A percentile compares a stretch with the other conserved stretches of the same genome.
These are phyloP conservation scores for Melanostoma scalare DNA, from an alignment of 2,888 invertebrate genomes.

Conservation along the genomic window DNA sequence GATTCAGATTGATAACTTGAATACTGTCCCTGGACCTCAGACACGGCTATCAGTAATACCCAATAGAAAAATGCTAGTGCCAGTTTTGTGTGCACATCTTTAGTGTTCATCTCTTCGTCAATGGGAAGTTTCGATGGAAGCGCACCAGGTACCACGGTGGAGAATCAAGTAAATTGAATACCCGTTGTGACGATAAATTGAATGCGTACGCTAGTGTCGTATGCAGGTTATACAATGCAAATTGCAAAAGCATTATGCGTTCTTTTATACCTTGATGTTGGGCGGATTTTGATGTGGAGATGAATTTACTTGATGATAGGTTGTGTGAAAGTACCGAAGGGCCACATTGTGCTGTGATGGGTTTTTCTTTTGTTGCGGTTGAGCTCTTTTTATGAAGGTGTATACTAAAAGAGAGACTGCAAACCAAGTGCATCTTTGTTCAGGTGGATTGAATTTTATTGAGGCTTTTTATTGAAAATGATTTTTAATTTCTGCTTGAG, in stretches of 20 bases:
- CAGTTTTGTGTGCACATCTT: constrained; percentile 28
- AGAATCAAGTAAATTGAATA: constrained; percentile 46
- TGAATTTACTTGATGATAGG: too few relatives aligned
- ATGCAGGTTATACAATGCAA: constrained; percentile 67
- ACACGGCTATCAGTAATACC: constrained; percentile 20
- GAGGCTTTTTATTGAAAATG: too few relatives aligned
- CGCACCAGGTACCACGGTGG: constrained; percentile 1
- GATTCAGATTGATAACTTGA: constrained; percentile 51
- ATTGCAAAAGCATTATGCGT: constrained; percentile 47
- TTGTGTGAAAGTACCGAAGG: constrained; percentile 28
- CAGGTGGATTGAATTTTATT: too few relatives aligned
- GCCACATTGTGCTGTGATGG: constrained; percentile 20
- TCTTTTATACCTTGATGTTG: constrained; percentile 59
- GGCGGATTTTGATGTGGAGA: neutral
- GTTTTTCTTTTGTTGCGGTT: constrained; percentile 39
- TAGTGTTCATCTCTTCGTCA: constrained; percentile 44
- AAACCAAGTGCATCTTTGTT: too few relatives aligned
- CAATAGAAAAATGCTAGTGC: constrained; percentile 39
- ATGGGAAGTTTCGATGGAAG: constrained; percentile 11
- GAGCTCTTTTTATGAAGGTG: neutral
- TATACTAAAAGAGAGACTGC: neutral
- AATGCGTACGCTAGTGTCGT: constrained; percentile 61
- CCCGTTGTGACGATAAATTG: constrained; percentile 51
- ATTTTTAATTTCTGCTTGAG: too few relatives aligned
- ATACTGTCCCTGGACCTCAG: constrained; percentile 47